These are phyloP conservation scores for Gasterosteus nipponicus DNA, from an alignment of 2,113 vertebrate genomes.

Conservation along the genomic window DNA sequence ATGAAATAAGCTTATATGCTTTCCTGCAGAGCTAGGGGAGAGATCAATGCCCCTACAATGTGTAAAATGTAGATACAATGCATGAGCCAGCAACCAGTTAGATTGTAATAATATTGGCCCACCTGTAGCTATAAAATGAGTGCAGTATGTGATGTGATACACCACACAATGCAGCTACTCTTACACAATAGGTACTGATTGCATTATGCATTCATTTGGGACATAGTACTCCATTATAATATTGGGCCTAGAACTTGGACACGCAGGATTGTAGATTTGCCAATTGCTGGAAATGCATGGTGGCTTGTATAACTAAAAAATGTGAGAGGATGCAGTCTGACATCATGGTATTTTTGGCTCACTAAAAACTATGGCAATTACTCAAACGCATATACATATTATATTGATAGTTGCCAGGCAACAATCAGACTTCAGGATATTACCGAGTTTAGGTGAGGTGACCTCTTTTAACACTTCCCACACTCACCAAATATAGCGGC, in stretches of 20 bases:
- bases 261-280: background rate
- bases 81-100: background rate
- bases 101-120: background rate
- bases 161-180: background rate
- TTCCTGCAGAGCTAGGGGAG: background rate
- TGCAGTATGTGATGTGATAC: too few relatives aligned
- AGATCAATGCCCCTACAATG: background rate
- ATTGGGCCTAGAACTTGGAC: background rate
- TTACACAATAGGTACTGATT: background rate
- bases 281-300: background rate
- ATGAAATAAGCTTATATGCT: background rate
- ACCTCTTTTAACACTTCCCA: too few relatives aligned
- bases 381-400: background rate
- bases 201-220: too few relatives aligned
- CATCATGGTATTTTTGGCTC: background rate
- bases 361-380: too few relatives aligned
- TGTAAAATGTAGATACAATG: background rate
- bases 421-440: conserved; percentile 5
- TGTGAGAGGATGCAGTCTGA: background rate
- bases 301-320: background rate
- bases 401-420: conserved; percentile 2
- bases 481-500: too few relatives aligned
- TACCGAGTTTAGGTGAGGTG: too few relatives aligned
- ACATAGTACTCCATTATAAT: background rate
- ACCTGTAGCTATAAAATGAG: too few relatives aligned